These are phyloP conservation scores for Cancer borealis DNA, from an alignment of 2,888 invertebrate genomes.

Conservation along the genomic window DNA sequence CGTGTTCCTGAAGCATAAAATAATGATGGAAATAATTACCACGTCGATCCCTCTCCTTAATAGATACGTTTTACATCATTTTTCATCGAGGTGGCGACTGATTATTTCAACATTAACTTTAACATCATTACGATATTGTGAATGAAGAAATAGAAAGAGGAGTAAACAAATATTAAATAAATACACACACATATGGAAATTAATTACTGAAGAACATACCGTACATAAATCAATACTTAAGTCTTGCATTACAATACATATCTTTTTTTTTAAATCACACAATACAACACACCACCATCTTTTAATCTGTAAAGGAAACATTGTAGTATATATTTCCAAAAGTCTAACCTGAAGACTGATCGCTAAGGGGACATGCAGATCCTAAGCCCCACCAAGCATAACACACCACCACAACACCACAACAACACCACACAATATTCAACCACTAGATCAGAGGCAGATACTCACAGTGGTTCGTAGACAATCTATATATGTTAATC, in stretches of 20 bases:
- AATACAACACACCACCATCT: not conserved
- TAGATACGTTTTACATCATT: not conserved
- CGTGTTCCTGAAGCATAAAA: constrained; percentile 83
- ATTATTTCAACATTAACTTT: not conserved
- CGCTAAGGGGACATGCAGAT: not conserved
- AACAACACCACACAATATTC: not conserved
- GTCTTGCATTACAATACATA: not conserved
- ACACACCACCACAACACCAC: not conserved
- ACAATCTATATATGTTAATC: not conserved
- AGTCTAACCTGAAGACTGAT: not conserved
- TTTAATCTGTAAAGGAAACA: not conserved
- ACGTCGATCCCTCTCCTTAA: not conserved
- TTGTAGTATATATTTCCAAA: not conserved
- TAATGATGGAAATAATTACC: not conserved
- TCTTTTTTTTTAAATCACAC: not conserved
- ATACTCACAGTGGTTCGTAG: not conserved
- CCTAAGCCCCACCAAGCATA: not conserved
- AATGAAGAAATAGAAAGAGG: not conserved
- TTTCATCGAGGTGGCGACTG: not conserved
- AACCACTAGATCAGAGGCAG: not conserved
- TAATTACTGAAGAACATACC: no score
- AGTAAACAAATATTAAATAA: not conserved
- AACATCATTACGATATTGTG: not conserved
- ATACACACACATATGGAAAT: no score
- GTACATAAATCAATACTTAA: not conserved